Conservation (phyloP, 92 coral and sea anemone genomes). For the Meandrina meandrites region DNA sequence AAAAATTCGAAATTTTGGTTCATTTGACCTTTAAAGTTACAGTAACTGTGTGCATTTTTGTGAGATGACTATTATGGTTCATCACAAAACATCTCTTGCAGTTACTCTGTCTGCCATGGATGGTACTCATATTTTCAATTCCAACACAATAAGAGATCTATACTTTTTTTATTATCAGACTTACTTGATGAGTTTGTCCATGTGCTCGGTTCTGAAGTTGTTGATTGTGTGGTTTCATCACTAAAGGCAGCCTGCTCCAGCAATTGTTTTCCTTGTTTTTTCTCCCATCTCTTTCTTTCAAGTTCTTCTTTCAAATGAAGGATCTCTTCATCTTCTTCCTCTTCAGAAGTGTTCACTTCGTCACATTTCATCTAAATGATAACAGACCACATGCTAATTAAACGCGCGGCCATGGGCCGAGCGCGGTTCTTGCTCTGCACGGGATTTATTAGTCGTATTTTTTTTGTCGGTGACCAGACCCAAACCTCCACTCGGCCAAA, state of each 20-base stretch:
- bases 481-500: no score
- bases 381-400: neutral
- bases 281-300: conserved; percentile 76
- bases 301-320: conserved; percentile 78
- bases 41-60: no score
- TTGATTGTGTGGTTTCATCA: conserved; percentile 68
- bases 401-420: no score
- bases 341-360: conserved; percentile 69
- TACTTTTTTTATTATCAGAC: neutral
- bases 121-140: no score
- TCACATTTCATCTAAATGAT: conserved; percentile 90
- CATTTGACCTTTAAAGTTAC: no score
- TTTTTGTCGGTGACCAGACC: no score
- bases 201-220: conserved; percentile 65
- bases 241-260: conserved; percentile 73
- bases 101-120: no score
- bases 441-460: no score
- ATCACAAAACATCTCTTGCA: no score
- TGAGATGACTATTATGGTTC: no score
- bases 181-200: conserved; percentile 73
- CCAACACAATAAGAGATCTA: neutral
- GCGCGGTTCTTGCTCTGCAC: no score
- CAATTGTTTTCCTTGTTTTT: conserved; percentile 63
- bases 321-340: conserved; percentile 94
- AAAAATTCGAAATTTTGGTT: no score